Percentiles rank a stretch among this genome's conserved stretches.
Conservation (phyloP, 1,140 invertebrate species). For the Steinernema feltiae region DNA sequence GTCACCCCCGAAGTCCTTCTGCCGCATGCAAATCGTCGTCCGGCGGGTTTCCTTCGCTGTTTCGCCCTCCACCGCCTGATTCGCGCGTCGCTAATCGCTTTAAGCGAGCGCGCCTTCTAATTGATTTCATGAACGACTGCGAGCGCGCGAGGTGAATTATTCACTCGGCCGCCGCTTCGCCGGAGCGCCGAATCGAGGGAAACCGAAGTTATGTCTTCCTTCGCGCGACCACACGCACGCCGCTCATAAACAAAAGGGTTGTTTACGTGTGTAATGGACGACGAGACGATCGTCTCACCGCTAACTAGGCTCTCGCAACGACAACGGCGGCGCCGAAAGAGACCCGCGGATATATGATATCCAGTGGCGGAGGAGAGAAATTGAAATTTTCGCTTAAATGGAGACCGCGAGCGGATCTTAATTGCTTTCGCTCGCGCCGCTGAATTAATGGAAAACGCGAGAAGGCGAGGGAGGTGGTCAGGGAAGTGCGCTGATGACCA, state of each 20-base stretch:
- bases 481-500: not conserved
- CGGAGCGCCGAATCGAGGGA: not conserved
- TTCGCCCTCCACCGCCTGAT: not conserved
- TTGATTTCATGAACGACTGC: constrained; percentile 11
- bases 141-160: not conserved
- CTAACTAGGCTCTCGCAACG: not conserved
- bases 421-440: not conserved
- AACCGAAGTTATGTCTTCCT: not conserved
- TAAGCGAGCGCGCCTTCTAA: not conserved
- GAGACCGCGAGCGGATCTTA: not conserved
- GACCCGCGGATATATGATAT: constrained; percentile 1
- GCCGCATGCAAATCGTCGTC: not conserved
- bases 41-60: not conserved
- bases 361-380: not conserved
- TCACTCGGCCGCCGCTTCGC: not conserved
- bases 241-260: not conserved
- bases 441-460: not conserved
- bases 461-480: not conserved
- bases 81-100: not conserved
- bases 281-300: not conserved
- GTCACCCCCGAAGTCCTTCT: too few relatives aligned
- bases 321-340: not conserved
- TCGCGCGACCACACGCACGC: not conserved
- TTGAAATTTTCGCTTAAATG: not conserved
- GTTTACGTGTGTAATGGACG: not conserved